Conservation (phyloP, 2,113 vertebrate species). For the Scytalopus superciliaris region DNA sequence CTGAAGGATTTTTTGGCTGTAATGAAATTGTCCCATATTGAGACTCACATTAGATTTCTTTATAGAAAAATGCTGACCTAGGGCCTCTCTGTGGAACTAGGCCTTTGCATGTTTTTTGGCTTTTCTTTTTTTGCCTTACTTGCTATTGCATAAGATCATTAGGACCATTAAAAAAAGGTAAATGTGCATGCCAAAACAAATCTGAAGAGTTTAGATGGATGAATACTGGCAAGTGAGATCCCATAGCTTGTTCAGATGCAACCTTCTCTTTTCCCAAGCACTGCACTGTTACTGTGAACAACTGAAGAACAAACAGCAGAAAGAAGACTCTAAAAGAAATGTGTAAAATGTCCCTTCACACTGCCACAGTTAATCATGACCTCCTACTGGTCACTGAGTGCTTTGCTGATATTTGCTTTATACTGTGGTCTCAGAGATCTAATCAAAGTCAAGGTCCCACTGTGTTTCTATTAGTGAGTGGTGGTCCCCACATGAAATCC, state of each 20-base stretch:
- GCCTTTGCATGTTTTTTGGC: not conserved
- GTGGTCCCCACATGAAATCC: rapidly evolving
- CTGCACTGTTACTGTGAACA: not conserved
- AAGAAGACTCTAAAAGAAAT: not conserved
- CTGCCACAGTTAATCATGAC: not conserved
- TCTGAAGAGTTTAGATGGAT: not conserved
- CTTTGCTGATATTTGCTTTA: not conserved
- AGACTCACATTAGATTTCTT: not conserved
- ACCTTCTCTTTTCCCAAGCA: not conserved
- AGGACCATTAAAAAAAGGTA: not conserved
- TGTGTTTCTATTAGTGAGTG: not conserved
- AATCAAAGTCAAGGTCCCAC: not conserved
- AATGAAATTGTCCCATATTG: not conserved
- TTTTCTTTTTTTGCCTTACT: not conserved
- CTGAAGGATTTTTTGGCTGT: not conserved
- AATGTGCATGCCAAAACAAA: not conserved
- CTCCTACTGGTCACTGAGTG: not conserved
- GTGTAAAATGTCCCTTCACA: not conserved
- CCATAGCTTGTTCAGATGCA: not conserved
- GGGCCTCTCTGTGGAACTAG: not conserved
- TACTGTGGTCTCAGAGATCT: not conserved
- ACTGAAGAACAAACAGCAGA: not conserved
- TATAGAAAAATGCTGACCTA: not conserved
- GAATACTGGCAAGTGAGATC: not conserved
- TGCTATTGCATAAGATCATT: not conserved